Percentiles rank a stretch among this genome's conserved stretches.
These are phyloP conservation scores for Gorsachius magnificus DNA, from an alignment of 2,797 vertebrate species.

Conservation along the genomic window DNA sequence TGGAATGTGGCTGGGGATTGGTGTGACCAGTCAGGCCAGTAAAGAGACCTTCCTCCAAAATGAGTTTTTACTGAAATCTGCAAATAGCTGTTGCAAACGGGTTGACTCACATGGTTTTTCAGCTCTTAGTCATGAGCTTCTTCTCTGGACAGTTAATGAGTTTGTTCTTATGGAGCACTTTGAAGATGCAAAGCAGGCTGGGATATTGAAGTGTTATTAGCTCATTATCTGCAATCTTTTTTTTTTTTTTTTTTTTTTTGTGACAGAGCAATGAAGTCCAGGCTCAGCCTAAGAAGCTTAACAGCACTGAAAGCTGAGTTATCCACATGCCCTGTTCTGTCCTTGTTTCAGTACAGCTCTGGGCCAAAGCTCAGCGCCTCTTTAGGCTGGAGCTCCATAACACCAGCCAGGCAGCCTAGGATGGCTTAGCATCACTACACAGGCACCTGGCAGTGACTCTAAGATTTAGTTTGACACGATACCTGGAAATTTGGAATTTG, in stretches of 20 bases:
- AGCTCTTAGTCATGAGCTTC: conserved; percentile 55
- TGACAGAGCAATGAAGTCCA: not conserved
- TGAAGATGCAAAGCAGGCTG: conserved; percentile 52
- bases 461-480: not conserved
- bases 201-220: conserved; percentile 40
- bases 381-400: not conserved
- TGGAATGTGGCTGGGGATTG: conserved; percentile 23
- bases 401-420: not conserved
- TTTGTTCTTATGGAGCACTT: conserved; percentile 36
- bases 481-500: not conserved
- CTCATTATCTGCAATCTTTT: conserved; percentile 36
- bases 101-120: conserved; percentile 51
- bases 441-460: not conserved
- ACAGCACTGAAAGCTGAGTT: not conserved
- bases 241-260: not conserved
- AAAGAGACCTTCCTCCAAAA: conserved; percentile 30
- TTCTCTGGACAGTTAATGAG: conserved; percentile 54
- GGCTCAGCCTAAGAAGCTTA: conserved; percentile 11
- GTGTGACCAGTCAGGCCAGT: conserved; percentile 38
- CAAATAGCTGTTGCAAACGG: conserved; percentile 30
- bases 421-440: not conserved
- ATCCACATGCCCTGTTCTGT: not conserved
- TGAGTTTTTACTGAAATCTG: conserved; percentile 52
- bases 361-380: not conserved
- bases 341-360: not conserved